These are phyloP conservation scores for Hafferia zeledoni DNA, from an alignment of 2,797 vertebrate genomes.

Conservation along the genomic window DNA sequence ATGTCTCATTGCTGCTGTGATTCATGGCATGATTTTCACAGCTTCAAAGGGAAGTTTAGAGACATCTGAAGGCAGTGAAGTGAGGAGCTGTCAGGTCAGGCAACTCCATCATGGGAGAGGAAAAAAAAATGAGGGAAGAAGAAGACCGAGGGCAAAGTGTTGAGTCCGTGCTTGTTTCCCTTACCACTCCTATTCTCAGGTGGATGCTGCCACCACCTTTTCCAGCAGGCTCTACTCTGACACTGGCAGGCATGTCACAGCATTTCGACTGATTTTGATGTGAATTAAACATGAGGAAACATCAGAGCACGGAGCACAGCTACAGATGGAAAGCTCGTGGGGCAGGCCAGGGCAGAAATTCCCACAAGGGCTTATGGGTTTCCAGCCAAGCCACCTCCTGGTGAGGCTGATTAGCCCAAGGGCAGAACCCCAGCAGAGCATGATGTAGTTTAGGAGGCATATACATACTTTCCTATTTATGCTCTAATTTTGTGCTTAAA, in stretches of 20 bases:
- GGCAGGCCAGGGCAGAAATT: background rate
- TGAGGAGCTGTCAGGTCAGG: background rate
- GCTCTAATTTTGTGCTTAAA: background rate
- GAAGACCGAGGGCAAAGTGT: background rate
- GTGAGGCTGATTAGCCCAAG: background rate
- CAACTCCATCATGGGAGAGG: background rate
- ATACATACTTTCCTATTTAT: background rate
- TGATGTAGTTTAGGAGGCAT: background rate
- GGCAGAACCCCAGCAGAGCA: background rate
- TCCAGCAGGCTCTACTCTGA: background rate
- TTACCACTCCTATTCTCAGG: background rate
- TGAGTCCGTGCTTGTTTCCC: accelerated
- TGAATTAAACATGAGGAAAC: background rate
- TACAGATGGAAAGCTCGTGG: accelerated
- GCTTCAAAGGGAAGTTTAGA: slow-evolving; percentile 38
- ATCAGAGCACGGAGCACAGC: background rate
- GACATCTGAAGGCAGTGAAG: slow-evolving; percentile 17
- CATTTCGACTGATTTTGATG: background rate
- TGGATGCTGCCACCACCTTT: background rate
- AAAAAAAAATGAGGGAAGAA: background rate
- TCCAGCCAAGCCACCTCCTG: background rate
- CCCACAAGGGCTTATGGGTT: background rate
- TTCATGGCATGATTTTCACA: slow-evolving; percentile 5
- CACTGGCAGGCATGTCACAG: background rate
- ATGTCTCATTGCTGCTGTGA: background rate